Conservation (phyloP, 2,888 invertebrate species). For the Drosophila stalkeri region DNA sequence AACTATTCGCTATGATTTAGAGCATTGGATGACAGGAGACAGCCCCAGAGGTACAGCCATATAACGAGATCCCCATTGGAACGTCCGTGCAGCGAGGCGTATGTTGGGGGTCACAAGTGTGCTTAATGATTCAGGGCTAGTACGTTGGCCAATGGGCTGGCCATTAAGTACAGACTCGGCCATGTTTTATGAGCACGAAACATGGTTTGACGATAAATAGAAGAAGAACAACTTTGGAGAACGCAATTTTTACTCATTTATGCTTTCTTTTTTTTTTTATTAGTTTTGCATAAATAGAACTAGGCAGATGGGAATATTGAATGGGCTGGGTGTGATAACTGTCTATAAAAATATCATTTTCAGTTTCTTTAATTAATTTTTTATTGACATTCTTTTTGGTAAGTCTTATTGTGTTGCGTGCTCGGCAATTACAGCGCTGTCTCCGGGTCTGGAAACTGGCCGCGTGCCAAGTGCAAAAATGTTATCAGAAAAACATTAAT, state of each 20-base stretch:
- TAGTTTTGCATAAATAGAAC: slow-evolving; percentile 46
- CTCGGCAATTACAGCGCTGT: slow-evolving; percentile 48
- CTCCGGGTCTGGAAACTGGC: slow-evolving; percentile 41
- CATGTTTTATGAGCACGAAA: slow-evolving; percentile 81
- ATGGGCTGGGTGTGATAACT: slow-evolving; percentile 39
- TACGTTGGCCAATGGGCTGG: slow-evolving; percentile 62
- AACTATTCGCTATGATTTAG: slow-evolving; percentile 41
- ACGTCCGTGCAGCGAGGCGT: background rate
- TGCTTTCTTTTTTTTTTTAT: slow-evolving; percentile 40
- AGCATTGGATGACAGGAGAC: slow-evolving; percentile 14
- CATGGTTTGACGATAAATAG: slow-evolving; percentile 59
- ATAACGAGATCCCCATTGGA: background rate
- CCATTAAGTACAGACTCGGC: slow-evolving; percentile 78
- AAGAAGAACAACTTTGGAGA: slow-evolving; percentile 41
- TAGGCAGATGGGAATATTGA: background rate
- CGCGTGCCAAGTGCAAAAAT: slow-evolving; percentile 61
- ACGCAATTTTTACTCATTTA: slow-evolving; percentile 3
- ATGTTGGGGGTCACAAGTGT: slow-evolving; percentile 68
- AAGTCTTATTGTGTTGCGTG: slow-evolving; percentile 59
- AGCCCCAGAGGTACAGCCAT: background rate
- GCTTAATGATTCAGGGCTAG: slow-evolving; percentile 78
- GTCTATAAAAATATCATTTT: slow-evolving; percentile 62
- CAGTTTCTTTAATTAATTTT: slow-evolving; percentile 66
- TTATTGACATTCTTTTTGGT: slow-evolving; percentile 63
- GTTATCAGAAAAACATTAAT: slow-evolving; percentile 81